Evolutionary conservation across 2,888 invertebrate genomes (phyloP).

Genomic region (Acanthopleura granulata): DNA sequence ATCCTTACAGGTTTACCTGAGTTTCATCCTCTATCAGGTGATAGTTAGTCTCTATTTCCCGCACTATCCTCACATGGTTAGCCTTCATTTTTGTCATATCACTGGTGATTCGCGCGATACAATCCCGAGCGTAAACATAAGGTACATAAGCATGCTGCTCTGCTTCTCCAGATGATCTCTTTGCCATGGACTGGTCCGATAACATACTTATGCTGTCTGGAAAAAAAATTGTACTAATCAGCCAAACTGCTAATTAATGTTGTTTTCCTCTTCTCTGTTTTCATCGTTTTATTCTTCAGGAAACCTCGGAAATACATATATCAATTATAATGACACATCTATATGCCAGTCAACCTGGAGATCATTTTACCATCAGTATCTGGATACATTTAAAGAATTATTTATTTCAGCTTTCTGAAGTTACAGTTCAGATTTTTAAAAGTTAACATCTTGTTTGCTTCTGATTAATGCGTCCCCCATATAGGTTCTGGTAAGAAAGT

Average conservation of each 20-base stretch:
- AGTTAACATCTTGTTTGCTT: no score
- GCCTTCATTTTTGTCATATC: constrained; percentile 66
- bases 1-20: constrained; percentile 43
- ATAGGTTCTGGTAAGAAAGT: no score
- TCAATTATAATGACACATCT: no score
- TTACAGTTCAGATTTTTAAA: no score
- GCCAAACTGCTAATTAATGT: no score
- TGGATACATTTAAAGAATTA: no score
- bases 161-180: constrained; percentile 23
- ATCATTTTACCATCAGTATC: no score
- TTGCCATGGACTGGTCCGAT: not conserved
- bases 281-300: not conserved
- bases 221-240: not conserved
- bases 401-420: no score
- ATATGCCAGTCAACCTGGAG: no score
- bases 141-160: constrained; percentile 65
- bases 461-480: no score
- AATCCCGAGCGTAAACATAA: constrained; percentile 58
- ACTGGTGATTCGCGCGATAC: constrained; percentile 57
- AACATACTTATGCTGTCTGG: not conserved
- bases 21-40: constrained; percentile 62
- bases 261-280: no score
- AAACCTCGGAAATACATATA: not conserved
- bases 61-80: constrained; percentile 59
- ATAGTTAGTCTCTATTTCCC: constrained; percentile 62